Conservation (phyloP, 2,113 vertebrate genomes). For the Panthera uncia region DNA sequence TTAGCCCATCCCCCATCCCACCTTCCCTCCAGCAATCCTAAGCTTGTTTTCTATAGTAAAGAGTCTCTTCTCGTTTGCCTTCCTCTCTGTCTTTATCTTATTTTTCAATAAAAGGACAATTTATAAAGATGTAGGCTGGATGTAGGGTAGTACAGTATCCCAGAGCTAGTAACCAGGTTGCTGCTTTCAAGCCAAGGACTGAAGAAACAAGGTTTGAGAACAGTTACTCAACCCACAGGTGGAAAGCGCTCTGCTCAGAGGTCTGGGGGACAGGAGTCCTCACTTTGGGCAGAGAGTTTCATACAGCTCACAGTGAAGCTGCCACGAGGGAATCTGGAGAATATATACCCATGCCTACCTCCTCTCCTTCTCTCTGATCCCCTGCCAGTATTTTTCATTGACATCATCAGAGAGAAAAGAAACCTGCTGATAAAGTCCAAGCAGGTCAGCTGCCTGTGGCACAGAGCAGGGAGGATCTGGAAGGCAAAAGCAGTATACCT, state of each 20-base stretch:
- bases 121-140: not conserved
- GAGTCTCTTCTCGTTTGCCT: too few species aligned
- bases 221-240: not conserved
- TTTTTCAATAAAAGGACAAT: not conserved
- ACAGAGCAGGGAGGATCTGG: not conserved
- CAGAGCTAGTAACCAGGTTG: too few species aligned
- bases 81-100: too few species aligned
- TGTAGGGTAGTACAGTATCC: accelerated
- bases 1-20: too few species aligned
- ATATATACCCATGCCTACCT: not conserved
- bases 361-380: not conserved
- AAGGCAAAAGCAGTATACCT: not conserved
- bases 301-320: not conserved
- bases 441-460: not conserved
- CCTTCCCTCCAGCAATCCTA: too few species aligned
- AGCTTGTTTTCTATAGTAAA: too few species aligned
- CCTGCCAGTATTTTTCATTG: not conserved
- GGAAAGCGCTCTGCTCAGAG: not conserved
- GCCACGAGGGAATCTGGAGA: not conserved
- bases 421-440: not conserved
- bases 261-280: not conserved
- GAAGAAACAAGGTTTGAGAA: not conserved
- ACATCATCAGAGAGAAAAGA: not conserved
- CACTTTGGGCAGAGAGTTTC: not conserved
- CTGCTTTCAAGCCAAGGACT: not conserved